Base-by-base conservation (phyloP, 1,140 invertebrate species). In the Megalonaias nervosa region DNA sequence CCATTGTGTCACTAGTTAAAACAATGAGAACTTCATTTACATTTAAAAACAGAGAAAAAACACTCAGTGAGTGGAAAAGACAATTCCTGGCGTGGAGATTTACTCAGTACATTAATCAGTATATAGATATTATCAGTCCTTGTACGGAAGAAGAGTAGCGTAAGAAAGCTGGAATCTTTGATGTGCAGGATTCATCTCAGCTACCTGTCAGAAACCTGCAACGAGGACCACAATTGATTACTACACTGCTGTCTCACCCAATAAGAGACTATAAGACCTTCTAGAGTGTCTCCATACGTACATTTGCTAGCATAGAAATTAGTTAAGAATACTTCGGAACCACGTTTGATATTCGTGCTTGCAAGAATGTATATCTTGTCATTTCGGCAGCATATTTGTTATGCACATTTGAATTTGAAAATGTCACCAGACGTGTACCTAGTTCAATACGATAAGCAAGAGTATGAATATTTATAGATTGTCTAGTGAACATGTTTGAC, bases 271-370 rank as follows among this genome's bases (percentile, higher is more conserved):
- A 79, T 26, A 79, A 70, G 66, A 79, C 71, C 69, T 81, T 2
- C 72, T 72, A 58, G 83, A 84, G 65, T 82, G 79, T 57, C 67
- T 82, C 21, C 19, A 71, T n/a, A 9, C 72, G 71, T 64, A 67
- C 80, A 75, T 62, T 77, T 60, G 77, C 78, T 15, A 55, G 70
- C 21, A 61, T 64, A 61, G 67, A 81, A 60, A 76, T 85, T 75
- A 76, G 72, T 31, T 79, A 81, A 61, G 48, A 71, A 19, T 82
- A 82, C 56, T 76, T 77, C 15, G n/a, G 81, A 17, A 79, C 75
- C 64, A 83, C 82, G 21, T 84, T 80, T 75, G 84, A 82, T 67
- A 62, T 82, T 19, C 80, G 82, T 9, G 82, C 79, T 16, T 85
- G 82, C 73, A 82, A 82, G 78, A 83, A 83, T 70, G 84, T 81